Base-by-base conservation (phyloP, 2,888 invertebrate genomes). In the Plagodis dolabraria region DNA sequence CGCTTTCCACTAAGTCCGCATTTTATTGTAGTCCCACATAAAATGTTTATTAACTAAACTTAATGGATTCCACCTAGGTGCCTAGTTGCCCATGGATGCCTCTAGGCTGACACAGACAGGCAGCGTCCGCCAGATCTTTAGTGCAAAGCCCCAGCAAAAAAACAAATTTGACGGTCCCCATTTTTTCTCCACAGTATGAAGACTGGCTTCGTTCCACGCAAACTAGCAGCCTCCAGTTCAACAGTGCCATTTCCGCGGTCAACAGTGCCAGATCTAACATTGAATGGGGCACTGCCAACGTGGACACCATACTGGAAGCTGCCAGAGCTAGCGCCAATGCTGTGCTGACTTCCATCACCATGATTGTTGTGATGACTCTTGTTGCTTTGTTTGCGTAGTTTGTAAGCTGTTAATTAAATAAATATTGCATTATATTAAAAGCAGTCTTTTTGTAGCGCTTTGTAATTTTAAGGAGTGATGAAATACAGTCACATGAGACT, bases 241-340 rank as follows among this genome's bases (percentile, higher is more conserved):
- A 58, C 36, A 67, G 78, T 4, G 80, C 81, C 0, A 65, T 90
- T 8, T 79, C 73, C 6, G 79, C 84, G 0, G 89, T 92, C 33
- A 70, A 35, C 7, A 77, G 85, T 2, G 87, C 92, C 0, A 74
- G 90, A 0, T 69, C 2, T 55, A 90, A 86, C 65, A 88, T 89
- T 9, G 81, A 74, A 0, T 92, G 92, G 91, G 92, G 89, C 0
- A 77, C 76, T 0, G 72, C 65, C 0, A 85, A 90, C 11, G 88
- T 77, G 1, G 87, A 90, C 6, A 65, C 54, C 0, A 79, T 92
- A 22, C 34, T 87, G 2, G 67, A 67, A 4, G 89, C 90, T 0
- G 80, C 81, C 0, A 79, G 74, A 57, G 82, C 66, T 22, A 72
- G 82, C 5, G 83, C 89, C 0, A 59, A 79, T 0, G 65, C 63